Evolutionary conservation across 2,113 vertebrate species (phyloP).

Genomic region (Gasterosteus nipponicus): DNA sequence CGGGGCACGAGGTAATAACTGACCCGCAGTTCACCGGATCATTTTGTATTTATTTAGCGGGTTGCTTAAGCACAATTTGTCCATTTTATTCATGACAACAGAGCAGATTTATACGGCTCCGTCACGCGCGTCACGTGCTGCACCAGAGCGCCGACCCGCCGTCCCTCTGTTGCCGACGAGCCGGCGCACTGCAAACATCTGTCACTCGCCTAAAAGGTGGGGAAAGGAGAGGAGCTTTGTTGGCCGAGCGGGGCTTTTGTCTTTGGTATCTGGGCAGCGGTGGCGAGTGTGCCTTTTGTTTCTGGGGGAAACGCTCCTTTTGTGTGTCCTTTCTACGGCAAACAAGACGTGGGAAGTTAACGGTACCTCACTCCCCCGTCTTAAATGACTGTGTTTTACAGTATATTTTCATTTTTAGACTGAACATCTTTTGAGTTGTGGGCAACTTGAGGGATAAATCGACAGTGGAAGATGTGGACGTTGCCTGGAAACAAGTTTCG

Average conservation of each 20-base stretch:
- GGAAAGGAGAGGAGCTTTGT: conserved; percentile 32
- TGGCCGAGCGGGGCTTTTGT: conserved; percentile 35
- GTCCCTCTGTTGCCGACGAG: conserved; percentile 4
- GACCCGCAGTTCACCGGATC: background rate
- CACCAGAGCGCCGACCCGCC: conserved; percentile 10
- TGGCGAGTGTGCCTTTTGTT: conserved; percentile 20
- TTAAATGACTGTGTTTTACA: background rate
- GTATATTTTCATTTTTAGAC: background rate
- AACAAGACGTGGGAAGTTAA: conserved; percentile 25
- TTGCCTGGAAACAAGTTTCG: background rate
- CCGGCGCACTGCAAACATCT: conserved; percentile 2
- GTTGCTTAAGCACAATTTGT: conserved; percentile 1
- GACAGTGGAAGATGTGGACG: background rate
- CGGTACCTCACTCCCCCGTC: no score
- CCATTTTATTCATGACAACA: background rate
- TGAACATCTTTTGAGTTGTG: background rate
- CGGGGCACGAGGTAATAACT: background rate
- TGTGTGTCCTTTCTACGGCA: conserved; percentile 32
- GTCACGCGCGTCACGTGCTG: conserved; percentile 31
- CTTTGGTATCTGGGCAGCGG: conserved; percentile 39
- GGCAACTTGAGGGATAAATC: background rate
- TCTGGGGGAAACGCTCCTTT: conserved; percentile 18
- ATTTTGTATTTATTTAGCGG: conserved; percentile 14
- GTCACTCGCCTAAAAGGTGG: conserved; percentile 6
- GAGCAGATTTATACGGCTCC: conserved; percentile 21